Conservation (phyloP, 2,888 invertebrate genomes). For the Aphrophora alni region DNA sequence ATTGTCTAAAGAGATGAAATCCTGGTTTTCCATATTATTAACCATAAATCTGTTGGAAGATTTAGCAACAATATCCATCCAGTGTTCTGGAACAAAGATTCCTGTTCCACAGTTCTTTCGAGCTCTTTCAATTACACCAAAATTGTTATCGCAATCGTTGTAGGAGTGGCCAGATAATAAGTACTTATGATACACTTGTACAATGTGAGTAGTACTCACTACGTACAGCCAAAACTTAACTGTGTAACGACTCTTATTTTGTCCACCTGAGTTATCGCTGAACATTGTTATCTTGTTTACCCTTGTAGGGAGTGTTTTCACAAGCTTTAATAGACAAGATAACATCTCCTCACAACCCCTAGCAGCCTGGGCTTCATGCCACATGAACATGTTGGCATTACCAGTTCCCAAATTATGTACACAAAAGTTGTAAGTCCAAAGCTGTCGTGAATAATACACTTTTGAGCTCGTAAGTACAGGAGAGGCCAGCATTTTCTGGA, state of each 20-base stretch:
- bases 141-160: conserved; percentile 24
- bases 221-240: conserved; percentile 46
- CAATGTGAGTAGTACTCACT: conserved; percentile 39
- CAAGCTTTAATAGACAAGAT: conserved; percentile 44
- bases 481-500: conserved; percentile 46
- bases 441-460: conserved; percentile 45
- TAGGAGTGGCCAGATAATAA: conserved; percentile 41
- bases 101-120: conserved; percentile 19
- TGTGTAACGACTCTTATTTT: conserved; percentile 37
- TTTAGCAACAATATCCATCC: conserved; percentile 18
- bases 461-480: conserved; percentile 43
- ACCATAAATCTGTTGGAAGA: conserved; percentile 16
- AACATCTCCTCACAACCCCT: conserved; percentile 45
- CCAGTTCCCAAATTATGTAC: conserved; percentile 38
- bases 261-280: conserved; percentile 44
- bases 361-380: conserved; percentile 45
- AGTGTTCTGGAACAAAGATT: conserved; percentile 31
- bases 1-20: not conserved
- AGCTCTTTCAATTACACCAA: conserved; percentile 38
- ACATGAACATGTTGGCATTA: conserved; percentile 42
- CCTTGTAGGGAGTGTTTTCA: conserved; percentile 30
- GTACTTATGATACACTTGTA: conserved; percentile 33
- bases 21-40: not conserved
- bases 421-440: conserved; percentile 48
- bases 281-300: conserved; percentile 42